Conservation (phyloP, 2,113 vertebrate species). For the Caranx ignobilis region DNA sequence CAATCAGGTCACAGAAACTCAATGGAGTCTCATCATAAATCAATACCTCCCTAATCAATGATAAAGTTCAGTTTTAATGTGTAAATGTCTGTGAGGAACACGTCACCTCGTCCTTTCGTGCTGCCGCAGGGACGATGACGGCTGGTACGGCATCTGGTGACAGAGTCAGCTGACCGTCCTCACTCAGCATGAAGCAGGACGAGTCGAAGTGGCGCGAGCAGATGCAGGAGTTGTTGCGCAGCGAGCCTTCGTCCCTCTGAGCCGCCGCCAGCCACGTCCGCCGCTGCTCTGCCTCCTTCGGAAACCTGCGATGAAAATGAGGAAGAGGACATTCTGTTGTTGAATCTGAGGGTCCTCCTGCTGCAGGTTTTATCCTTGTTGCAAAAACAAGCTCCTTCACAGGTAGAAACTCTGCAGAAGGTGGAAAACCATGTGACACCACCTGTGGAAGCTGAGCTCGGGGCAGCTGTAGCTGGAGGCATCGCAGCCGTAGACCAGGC, state of each 20-base stretch:
- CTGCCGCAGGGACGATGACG: background rate
- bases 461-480: slow-evolving; percentile 57
- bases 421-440: background rate
- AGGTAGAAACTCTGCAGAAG: too few relatives aligned
- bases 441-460: slow-evolving; percentile 68
- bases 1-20: background rate
- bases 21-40: too few relatives aligned
- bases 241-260: slow-evolving; percentile 66
- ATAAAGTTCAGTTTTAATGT: background rate
- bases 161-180: slow-evolving; percentile 42
- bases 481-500: slow-evolving; percentile 72
- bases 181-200: slow-evolving; percentile 45
- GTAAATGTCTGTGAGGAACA: background rate
- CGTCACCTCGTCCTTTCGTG: slow-evolving; percentile 46
- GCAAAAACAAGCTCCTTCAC: too few relatives aligned
- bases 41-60: too few relatives aligned
- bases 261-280: slow-evolving; percentile 54
- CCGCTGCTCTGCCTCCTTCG: slow-evolving; percentile 31
- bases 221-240: slow-evolving; percentile 45
- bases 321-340: too few relatives aligned
- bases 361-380: too few relatives aligned
- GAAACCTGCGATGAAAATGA: slow-evolving; percentile 45
- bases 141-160: slow-evolving; percentile 56
- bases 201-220: slow-evolving; percentile 70
- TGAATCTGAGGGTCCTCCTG: too few relatives aligned